Evolutionary conservation across 2,888 invertebrate species (phyloP).

Genomic region (Pristionchus exspectatus): DNA sequence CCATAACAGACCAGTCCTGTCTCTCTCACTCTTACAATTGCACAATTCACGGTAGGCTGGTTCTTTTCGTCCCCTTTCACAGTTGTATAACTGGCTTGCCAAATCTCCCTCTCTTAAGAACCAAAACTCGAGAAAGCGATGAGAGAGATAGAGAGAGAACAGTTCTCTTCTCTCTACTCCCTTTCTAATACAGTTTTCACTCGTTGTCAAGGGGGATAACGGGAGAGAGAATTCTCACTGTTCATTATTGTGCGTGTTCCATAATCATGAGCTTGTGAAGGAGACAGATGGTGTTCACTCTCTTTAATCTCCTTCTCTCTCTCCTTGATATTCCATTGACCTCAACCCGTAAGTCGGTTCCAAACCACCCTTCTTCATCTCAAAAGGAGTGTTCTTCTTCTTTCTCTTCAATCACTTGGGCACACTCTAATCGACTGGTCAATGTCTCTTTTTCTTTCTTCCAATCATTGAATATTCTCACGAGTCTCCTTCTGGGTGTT

Average conservation of each 20-base stretch:
- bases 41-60: not conserved
- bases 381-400: not conserved
- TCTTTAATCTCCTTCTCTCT: slow-evolving; percentile 4
- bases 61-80: slow-evolving; percentile 3
- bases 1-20: slow-evolving; percentile 20
- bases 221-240: not conserved
- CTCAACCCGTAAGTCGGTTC: slow-evolving; percentile 31
- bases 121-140: not conserved
- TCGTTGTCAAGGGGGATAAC: slow-evolving; percentile 12
- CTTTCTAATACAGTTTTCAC: slow-evolving; percentile 5
- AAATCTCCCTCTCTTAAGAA: not conserved
- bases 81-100: slow-evolving; percentile 32
- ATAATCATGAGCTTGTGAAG: not conserved
- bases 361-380: not conserved
- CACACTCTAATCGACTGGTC: not conserved
- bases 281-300: not conserved
- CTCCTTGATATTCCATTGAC: slow-evolving; percentile 4
- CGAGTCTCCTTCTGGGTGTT: not conserved
- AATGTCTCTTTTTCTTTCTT: too few species aligned
- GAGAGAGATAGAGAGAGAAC: not conserved
- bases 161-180: slow-evolving; percentile 17
- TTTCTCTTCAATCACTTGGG: slow-evolving; percentile 9
- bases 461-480: not conserved
- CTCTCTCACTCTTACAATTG: slow-evolving; percentile 26
- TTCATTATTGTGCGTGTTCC: not conserved